Base-by-base conservation (phyloP, 2,888 invertebrate genomes). In the Chrysolina haemoptera region DNA sequence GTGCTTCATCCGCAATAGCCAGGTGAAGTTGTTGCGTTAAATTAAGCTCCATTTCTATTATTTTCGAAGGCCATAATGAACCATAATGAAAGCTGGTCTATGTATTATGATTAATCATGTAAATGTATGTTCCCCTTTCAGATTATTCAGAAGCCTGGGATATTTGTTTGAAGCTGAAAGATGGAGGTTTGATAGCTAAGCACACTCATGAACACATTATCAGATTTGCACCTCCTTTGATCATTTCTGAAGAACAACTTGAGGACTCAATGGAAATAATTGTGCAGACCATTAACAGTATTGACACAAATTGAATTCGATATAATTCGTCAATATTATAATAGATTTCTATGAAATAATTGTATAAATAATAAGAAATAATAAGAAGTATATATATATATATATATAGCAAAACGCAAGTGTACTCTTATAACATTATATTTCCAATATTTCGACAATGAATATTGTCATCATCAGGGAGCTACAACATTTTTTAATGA, bases 151-250 rank as follows among this genome's bases (percentile, higher is more conserved):
- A 97, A 84, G 98, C 98, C 0, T 96, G 96, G 94, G 92, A 98
- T 40, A 92, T 98, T n/a, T 97, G 97, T 82, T 83, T 97, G 70
- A 91, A 93, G 82, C 88, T 99, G 77, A 94, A 94, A 81, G 96
- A 97, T 72, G 94, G 94, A 73, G 99, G 99, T 1, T 88, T 99
- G 2, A 89, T 99, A 74, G 96, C 98, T 0, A 99, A 99, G 89
- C 96, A 98, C 2, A 99, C 99, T 0, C 98, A 99, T 86, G 97
- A 96, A 0, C 96, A 98, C 86, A 96, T 96, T 80, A 96, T 99
- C 82, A 92, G 99, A 74, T 93, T 99, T 84, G 96, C 99, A 0
- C 99, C 99, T 0, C 99, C 99, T 0, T 90, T 99, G 43, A 91
- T 94, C 79, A 98, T 99, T 83, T 95, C 89, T n/a, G 94, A 96